phyloP scores from a whole-genome alignment of 2,888 invertebrate species.

The Leptinotarsa juncta region DNA sequence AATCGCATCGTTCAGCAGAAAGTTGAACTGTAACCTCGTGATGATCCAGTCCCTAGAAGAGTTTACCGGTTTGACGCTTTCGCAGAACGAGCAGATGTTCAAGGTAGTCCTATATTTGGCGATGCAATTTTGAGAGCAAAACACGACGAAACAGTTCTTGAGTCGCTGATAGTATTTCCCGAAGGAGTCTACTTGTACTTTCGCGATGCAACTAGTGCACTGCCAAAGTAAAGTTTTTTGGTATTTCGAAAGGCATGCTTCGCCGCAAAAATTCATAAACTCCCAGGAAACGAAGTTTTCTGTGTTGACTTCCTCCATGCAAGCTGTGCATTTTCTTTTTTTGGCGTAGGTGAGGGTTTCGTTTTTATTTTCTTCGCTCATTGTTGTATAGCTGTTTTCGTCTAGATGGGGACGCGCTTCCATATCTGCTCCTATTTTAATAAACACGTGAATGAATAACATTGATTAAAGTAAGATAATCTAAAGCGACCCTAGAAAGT shows the following conservation, averaged over 20 bases:
- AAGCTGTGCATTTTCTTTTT: slow-evolving; percentile 27
- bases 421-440: neutral
- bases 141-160: slow-evolving; percentile 25
- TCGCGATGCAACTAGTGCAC: slow-evolving; percentile 16
- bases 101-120: slow-evolving; percentile 16
- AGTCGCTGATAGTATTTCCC: slow-evolving; percentile 30
- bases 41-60: neutral
- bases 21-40: slow-evolving; percentile 1
- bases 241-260: slow-evolving; percentile 14
- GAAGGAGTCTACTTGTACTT: slow-evolving; percentile 20
- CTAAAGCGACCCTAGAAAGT: too few relatives aligned
- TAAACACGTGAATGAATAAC: neutral
- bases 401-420: neutral
- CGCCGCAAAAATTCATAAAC: slow-evolving; percentile 28
- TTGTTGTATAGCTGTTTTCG: neutral
- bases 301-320: slow-evolving; percentile 20
- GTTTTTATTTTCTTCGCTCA: neutral
- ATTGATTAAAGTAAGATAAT: neutral
- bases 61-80: slow-evolving; percentile 16
- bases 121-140: slow-evolving; percentile 26
- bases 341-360: neutral
- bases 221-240: slow-evolving; percentile 19
- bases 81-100: slow-evolving; percentile 30
- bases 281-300: slow-evolving; percentile 30
- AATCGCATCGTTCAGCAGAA: neutral